Evolutionary conservation across 2,113 vertebrate genomes (phyloP), one percentile per base, ranked within the genome.

Genomic region (Tachysurus vachellii): DNA sequence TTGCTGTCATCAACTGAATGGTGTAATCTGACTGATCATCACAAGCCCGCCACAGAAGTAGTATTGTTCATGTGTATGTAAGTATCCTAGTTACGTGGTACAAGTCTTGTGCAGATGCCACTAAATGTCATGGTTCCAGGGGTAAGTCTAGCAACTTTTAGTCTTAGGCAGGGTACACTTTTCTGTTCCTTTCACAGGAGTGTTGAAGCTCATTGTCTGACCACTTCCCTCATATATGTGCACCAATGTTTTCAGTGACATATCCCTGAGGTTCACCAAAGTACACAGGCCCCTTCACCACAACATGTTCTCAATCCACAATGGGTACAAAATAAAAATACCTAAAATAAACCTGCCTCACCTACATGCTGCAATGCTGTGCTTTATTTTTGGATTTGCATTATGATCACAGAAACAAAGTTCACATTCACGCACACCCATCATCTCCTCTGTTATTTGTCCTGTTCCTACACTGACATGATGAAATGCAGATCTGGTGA

Each of bases 401-500:
- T 61, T 61, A 26, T 61, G 31, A 61, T 61, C 10, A 26, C 56
- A 61, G 57, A 81, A 59, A 81, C 56, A 61, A 36, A 8, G 28
- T 36, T 54, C 75, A 80, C 4, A 59, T 80, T 80, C 77, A 31
- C 28, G 21, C 17, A 80, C 31, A 81, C 31, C 31, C 19, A 61
- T 61, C 31, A 61, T 19, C 21, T 61, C 54, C 10, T 23, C 54
- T 36, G 54, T 80, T 81, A 42, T 61, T 81, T 14, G 31, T 61
- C 19, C 28, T 80, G n/a, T 19, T 59, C 19, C 79, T 59, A 80
- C 79, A 80, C 54, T 42, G 79, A 36, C 79, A 80, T 9, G 13
- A 28, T 59, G 56, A 81, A 81, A 81, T 81, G 36, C 31, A 44
- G 56, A 81, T 81, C 56, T 81, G 79, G 56, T 81, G 79, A 81